Evolutionary conservation across 2,888 invertebrate genomes (phyloP).

Genomic region (Dasysyrphus albostriatus): DNA sequence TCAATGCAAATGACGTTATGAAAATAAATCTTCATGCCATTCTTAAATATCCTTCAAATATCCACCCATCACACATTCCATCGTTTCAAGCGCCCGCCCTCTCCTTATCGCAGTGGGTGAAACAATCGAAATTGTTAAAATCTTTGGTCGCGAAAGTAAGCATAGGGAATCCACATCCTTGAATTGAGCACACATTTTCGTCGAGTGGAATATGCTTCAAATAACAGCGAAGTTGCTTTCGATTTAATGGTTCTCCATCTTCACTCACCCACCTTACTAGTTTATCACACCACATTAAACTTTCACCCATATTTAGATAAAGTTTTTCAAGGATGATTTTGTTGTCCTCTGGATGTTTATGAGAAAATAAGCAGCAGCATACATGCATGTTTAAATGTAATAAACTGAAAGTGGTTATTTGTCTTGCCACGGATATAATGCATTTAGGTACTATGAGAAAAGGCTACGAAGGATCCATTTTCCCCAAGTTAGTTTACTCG

Average conservation of each 20-base stretch:
- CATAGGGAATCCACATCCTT: slow-evolving; percentile 8
- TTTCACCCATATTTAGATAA: slow-evolving; percentile 36
- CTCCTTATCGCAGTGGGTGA: slow-evolving; percentile 7
- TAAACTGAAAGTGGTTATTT: slow-evolving; percentile 59
- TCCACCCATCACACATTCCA: not conserved
- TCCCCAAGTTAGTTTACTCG: no score
- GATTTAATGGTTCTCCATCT: slow-evolving; percentile 2
- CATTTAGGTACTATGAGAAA: slow-evolving; percentile 8
- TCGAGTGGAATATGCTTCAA: slow-evolving; percentile 12
- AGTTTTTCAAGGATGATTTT: slow-evolving; percentile 33
- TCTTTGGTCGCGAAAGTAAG: slow-evolving; percentile 30
- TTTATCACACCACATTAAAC: slow-evolving; percentile 32
- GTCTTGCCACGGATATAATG: slow-evolving; percentile 30
- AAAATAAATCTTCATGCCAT: slow-evolving; percentile 19
- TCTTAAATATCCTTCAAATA: not conserved
- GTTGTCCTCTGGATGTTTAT: slow-evolving; percentile 26
- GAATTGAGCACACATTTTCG: slow-evolving; percentile 12
- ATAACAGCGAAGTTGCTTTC: slow-evolving; percentile 3
- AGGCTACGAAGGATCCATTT: slow-evolving; percentile 3
- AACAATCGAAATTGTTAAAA: slow-evolving; percentile 31
- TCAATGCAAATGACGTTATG: slow-evolving; percentile 38
- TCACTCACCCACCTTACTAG: not conserved
- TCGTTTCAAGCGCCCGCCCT: not conserved
- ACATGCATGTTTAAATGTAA: slow-evolving; percentile 57
- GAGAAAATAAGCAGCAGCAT: slow-evolving; percentile 52